Percentiles rank a stretch among this genome's conserved stretches.
Conservation (phyloP, 2,797 vertebrate genomes). For the Microhierax caerulescens region DNA sequence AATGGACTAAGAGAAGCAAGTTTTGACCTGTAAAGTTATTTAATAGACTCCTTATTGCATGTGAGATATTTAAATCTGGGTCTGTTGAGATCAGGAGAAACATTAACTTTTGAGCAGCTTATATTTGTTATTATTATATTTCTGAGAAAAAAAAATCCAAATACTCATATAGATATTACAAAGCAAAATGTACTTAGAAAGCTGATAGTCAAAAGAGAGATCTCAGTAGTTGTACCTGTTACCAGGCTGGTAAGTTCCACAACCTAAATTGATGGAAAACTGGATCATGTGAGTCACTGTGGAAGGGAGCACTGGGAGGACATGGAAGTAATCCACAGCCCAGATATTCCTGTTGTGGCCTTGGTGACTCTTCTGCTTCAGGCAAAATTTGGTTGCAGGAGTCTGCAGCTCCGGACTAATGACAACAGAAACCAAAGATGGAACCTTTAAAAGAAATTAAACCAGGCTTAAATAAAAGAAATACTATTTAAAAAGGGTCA, state of each 20-base stretch:
- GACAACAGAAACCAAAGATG: slow-evolving; percentile 89
- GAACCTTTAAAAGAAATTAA: slow-evolving; percentile 78
- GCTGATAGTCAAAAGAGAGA: background rate
- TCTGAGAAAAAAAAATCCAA: background rate
- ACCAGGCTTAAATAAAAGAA: background rate
- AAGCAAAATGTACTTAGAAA: background rate
- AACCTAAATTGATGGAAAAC: slow-evolving; percentile 97
- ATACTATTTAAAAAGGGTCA: background rate
- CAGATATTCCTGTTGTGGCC: slow-evolving; percentile 87
- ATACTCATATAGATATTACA: background rate
- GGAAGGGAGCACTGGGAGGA: slow-evolving; percentile 90
- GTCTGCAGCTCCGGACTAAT: slow-evolving; percentile 91
- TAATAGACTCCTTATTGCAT: background rate
- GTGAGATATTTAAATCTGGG: background rate
- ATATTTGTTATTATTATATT: background rate
- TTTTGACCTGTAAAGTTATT: background rate
- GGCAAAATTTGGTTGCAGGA: slow-evolving; percentile 90
- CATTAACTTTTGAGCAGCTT: background rate
- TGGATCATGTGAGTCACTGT: slow-evolving; percentile 93
- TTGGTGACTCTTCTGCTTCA: slow-evolving; percentile 90
- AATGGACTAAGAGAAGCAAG: background rate
- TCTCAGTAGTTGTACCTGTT: slow-evolving; percentile 85
- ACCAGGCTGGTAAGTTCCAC: slow-evolving; percentile 93
- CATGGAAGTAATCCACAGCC: slow-evolving; percentile 94
- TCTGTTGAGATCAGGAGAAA: background rate